Conservation (phyloP, 2,888 invertebrate genomes). For the Tubulanus polymorphus region DNA sequence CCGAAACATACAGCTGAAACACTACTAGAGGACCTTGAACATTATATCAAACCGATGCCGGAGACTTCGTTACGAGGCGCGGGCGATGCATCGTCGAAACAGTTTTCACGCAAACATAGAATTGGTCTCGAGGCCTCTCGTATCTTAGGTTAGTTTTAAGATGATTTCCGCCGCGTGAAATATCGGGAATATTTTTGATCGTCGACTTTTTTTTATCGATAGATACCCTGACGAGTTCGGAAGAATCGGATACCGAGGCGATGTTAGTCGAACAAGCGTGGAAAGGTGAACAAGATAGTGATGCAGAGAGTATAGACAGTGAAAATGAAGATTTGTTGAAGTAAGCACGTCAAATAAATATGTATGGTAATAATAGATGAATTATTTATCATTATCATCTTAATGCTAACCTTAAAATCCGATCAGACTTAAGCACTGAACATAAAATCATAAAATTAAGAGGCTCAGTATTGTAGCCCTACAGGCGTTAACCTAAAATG, state of each 20-base stretch:
- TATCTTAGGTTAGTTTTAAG: no score
- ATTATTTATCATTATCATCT: not conserved
- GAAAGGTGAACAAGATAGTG: slow-evolving; percentile 66
- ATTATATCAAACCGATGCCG: no score
- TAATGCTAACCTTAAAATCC: not conserved
- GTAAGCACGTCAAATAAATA: slow-evolving; percentile 54
- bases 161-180: no score
- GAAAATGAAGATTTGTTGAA: slow-evolving; percentile 72
- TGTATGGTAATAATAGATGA: not conserved
- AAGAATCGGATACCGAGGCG: slow-evolving; percentile 70
- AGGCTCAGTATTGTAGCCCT: no score
- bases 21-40: slow-evolving; percentile 63
- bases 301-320: slow-evolving; percentile 73
- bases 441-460: not conserved
- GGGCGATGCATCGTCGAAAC: no score
- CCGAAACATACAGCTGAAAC: slow-evolving; percentile 67
- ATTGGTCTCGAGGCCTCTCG: no score
- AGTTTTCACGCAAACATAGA: no score
- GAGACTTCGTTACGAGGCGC: no score
- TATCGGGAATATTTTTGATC: no score
- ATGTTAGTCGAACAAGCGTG: slow-evolving; percentile 61
- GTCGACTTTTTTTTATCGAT: not conserved
- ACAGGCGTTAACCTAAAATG: not conserved
- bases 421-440: not conserved
- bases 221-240: slow-evolving; percentile 57